phyloP scores from a whole-genome alignment of 2,113 vertebrate genomes.

The Chinchilla lanigera region DNA sequence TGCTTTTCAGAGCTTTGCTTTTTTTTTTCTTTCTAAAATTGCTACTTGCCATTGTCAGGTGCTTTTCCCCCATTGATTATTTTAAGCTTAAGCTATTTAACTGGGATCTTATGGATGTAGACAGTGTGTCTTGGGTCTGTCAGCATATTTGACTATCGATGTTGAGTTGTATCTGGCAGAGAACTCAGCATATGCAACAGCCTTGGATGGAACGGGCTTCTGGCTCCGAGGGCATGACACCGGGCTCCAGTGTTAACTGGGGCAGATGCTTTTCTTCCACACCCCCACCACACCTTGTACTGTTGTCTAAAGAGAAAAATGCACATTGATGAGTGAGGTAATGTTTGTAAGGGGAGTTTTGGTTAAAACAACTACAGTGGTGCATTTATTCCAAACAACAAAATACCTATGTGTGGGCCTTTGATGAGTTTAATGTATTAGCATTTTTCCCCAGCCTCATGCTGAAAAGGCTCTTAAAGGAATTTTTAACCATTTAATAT shows the following conservation, averaged over 20 bases:
- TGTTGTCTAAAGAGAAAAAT: background rate
- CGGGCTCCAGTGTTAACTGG: too few relatives aligned
- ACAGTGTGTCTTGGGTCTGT: background rate
- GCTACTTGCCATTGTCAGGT: background rate
- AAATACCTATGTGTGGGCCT: background rate
- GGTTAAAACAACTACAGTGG: background rate
- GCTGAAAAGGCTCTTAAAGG: background rate
- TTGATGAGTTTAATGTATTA: background rate
- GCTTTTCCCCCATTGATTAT: background rate
- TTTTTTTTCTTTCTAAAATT: background rate
- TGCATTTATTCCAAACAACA: background rate
- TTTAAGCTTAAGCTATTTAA: background rate
- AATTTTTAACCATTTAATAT: background rate
- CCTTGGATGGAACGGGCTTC: background rate
- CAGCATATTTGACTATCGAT: background rate
- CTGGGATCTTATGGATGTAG: background rate
- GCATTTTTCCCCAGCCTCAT: background rate
- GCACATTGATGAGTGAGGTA: background rate
- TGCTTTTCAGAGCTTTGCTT: slow-evolving; percentile 1
- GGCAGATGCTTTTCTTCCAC: background rate
- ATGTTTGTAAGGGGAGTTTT: background rate
- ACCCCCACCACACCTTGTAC: too few relatives aligned
- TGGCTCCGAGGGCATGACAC: too few relatives aligned
- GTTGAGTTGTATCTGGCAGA: background rate
- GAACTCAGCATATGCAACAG: background rate